Conservation (phyloP, 2,113 vertebrate genomes). For the Calypte anna region DNA sequence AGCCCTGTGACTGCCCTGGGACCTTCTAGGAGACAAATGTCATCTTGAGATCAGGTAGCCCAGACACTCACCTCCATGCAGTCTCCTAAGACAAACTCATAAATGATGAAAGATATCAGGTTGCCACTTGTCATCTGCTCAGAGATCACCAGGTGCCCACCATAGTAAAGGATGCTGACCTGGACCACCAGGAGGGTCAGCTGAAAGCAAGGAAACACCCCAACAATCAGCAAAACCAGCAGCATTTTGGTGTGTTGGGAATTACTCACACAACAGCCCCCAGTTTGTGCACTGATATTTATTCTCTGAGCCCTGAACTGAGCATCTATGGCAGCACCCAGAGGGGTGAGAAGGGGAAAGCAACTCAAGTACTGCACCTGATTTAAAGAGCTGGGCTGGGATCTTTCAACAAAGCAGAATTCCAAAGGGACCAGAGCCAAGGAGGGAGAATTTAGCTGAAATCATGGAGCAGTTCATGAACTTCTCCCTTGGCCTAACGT, state of each 20-base stretch:
- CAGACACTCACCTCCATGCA: slow-evolving; percentile 87
- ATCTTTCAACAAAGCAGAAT: not conserved
- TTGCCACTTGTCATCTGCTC: slow-evolving; percentile 89
- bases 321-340: not conserved
- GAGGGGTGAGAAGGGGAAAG: not conserved
- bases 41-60: not conserved
- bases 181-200: slow-evolving; percentile 89
- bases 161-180: slow-evolving; percentile 91
- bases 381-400: not conserved
- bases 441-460: not conserved
- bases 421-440: not conserved
- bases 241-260: not conserved
- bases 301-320: not conserved
- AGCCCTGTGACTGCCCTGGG: not conserved
- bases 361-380: not conserved
- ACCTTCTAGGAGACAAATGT: not conserved
- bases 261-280: not conserved
- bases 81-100: slow-evolving; percentile 90
- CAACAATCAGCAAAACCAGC: not conserved
- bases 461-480: not conserved
- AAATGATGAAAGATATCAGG: slow-evolving; percentile 93
- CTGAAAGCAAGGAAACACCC: slow-evolving; percentile 70
- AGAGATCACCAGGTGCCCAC: slow-evolving; percentile 90
- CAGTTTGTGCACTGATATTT: not conserved
- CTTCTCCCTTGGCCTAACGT: not conserved